These are phyloP conservation scores for Thalassophryne amazonica DNA, from an alignment of 2,797 vertebrate genomes.

Conservation along the genomic window DNA sequence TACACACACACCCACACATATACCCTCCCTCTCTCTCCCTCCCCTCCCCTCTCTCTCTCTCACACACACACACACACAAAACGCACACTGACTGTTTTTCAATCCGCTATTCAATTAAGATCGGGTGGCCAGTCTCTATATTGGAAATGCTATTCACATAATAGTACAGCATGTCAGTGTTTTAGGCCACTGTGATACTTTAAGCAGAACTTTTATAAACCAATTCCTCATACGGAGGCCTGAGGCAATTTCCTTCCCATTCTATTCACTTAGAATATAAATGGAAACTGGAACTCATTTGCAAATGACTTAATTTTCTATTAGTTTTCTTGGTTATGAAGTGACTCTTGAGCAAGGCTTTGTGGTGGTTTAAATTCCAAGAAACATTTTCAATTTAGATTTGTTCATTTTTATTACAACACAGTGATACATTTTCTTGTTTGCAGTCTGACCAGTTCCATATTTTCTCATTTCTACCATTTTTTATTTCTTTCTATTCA, in stretches of 20 bases:
- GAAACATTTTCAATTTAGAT: background rate
- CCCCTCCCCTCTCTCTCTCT: background rate
- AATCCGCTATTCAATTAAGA: conserved; percentile 49
- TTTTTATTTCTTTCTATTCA: background rate
- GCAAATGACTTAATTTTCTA: conserved; percentile 42
- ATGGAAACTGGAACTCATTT: conserved; percentile 63
- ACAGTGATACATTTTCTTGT: background rate
- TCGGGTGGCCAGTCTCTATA: conserved; percentile 29
- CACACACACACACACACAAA: background rate
- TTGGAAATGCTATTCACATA: conserved; percentile 50
- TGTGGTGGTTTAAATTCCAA: conserved; percentile 17
- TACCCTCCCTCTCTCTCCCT: background rate
- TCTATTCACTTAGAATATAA: conserved; percentile 40
- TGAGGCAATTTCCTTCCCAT: conserved; percentile 32
- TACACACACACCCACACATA: conserved; percentile 4
- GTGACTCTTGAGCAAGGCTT: conserved; percentile 12
- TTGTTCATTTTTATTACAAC: background rate
- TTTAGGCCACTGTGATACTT: conserved; percentile 37
- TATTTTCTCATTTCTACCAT: background rate
- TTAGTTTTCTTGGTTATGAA: conserved; percentile 38
- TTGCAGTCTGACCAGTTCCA: too few species aligned
- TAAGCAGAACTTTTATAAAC: conserved; percentile 49
- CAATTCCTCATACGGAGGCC: conserved; percentile 37
- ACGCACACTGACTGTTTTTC: conserved; percentile 7
- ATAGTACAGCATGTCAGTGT: conserved; percentile 39